Percentiles rank a stretch among this genome's conserved stretches.
Conservation (phyloP, 2,888 invertebrate species). For the Eretmocerus hayati region DNA sequence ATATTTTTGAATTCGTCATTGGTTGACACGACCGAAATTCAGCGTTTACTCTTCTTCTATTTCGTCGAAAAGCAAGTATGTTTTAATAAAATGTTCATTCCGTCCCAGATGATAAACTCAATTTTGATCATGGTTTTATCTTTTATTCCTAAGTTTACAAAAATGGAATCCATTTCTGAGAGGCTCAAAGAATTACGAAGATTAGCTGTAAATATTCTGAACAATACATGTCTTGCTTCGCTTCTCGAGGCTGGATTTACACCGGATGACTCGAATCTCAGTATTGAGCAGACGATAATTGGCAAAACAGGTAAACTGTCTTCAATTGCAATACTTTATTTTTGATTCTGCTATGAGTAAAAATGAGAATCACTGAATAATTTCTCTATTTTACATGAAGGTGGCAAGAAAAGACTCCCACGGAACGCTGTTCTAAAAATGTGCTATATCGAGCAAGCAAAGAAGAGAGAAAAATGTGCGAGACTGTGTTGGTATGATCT, state of each 20-base stretch:
- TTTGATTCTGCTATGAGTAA: too few relatives aligned
- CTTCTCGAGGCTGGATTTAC: conserved; percentile 71
- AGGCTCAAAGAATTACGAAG: conserved; percentile 49
- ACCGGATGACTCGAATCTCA: conserved; percentile 60
- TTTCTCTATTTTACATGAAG: conserved; percentile 18
- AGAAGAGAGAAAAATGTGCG: conserved; percentile 73
- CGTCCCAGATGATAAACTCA: too few relatives aligned
- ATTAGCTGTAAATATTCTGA: conserved; percentile 54
- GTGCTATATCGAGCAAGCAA: conserved; percentile 81
- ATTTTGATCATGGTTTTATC: neutral
- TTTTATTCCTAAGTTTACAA: conserved; percentile 41
- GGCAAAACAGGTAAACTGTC: conserved; percentile 37
- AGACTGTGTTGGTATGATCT: conserved; percentile 63
- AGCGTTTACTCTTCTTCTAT: conserved; percentile 57
- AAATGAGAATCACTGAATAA: too few relatives aligned
- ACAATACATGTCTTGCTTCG: conserved; percentile 68
- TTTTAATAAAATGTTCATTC: neutral
- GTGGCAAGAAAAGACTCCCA: conserved; percentile 31
- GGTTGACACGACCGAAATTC: conserved; percentile 50
- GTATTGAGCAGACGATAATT: conserved; percentile 36
- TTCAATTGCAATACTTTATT: too few relatives aligned
- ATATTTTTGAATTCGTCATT: conserved; percentile 59
- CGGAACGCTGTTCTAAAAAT: conserved; percentile 52
- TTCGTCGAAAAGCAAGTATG: conserved; percentile 64
- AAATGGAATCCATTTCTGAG: conserved; percentile 44